A percentile compares a stretch with the other conserved stretches of the same genome.
Conservation (phyloP, 2,113 vertebrate genomes). For the Albula goreensis region DNA sequence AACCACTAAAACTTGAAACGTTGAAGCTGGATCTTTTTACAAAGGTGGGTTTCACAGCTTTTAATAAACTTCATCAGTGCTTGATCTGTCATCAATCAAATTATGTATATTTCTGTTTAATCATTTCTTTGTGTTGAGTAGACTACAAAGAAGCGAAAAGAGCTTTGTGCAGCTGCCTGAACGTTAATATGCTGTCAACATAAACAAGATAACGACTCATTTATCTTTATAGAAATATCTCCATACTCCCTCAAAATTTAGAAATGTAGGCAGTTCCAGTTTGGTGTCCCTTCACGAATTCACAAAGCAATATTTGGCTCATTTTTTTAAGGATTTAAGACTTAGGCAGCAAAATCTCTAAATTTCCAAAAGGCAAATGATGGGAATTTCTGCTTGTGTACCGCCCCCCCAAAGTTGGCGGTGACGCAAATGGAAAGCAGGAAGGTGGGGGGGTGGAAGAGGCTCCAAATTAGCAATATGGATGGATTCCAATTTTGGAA, state of each 20-base stretch:
- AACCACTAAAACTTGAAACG: background rate
- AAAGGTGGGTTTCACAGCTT: background rate
- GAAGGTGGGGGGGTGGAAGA: no score
- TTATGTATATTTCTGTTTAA: background rate
- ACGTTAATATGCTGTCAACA: background rate
- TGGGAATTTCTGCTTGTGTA: background rate
- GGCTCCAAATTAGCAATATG: slow-evolving; percentile 1
- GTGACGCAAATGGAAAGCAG: slow-evolving; percentile 5
- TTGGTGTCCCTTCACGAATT: background rate
- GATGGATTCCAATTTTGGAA: slow-evolving; percentile 12
- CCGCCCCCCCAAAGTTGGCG: background rate
- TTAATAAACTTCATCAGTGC: background rate
- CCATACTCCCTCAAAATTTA: background rate
- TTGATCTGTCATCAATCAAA: background rate
- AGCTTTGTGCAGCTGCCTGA: background rate
- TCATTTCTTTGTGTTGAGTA: background rate
- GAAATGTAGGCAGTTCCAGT: slow-evolving; percentile 10
- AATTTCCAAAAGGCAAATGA: background rate
- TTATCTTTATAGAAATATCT: background rate
- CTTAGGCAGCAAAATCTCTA: background rate
- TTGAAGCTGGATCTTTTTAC: background rate
- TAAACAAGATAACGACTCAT: background rate
- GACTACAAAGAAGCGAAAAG: background rate
- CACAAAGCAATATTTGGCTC: background rate
- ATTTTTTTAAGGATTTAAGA: background rate